A percentile compares a stretch with the other conserved stretches of the same genome.
Evolutionary conservation across 2,888 invertebrate genomes (phyloP).

Genomic region (Amorpha juglandis): DNA sequence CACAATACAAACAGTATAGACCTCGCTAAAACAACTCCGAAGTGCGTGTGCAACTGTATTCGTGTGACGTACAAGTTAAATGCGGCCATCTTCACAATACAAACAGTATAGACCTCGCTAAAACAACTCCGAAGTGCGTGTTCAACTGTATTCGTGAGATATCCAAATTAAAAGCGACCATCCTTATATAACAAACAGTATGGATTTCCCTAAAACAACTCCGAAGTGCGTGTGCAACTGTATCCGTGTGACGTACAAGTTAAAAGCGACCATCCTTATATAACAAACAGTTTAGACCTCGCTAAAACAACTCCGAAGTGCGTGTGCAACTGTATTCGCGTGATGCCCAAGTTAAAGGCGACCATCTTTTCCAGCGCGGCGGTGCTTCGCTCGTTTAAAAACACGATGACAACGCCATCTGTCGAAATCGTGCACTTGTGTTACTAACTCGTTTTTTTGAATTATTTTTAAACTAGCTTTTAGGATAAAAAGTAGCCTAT

Average conservation of each 20-base stretch:
- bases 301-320: slow-evolving; percentile 44
- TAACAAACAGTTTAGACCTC: slow-evolving; percentile 38
- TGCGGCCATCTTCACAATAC: slow-evolving; percentile 32
- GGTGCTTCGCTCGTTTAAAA: slow-evolving; percentile 41
- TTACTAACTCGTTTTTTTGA: slow-evolving; percentile 4
- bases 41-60: slow-evolving; percentile 46
- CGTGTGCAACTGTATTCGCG: slow-evolving; percentile 47
- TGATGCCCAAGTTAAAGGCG: slow-evolving; percentile 49
- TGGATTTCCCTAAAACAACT: slow-evolving; percentile 25
- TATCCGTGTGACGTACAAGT: slow-evolving; percentile 32
- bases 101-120: background rate
- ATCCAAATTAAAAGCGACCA: too few relatives aligned
- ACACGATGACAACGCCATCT: slow-evolving; percentile 43
- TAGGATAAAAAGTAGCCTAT: too few relatives aligned
- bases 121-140: slow-evolving; percentile 42
- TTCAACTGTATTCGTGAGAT: slow-evolving; percentile 42
- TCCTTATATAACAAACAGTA: background rate
- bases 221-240: slow-evolving; percentile 47
- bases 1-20: slow-evolving; percentile 20
- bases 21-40: slow-evolving; percentile 46
- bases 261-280: background rate
- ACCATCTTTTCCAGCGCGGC: slow-evolving; percentile 47
- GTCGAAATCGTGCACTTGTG: slow-evolving; percentile 41
- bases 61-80: slow-evolving; percentile 48
- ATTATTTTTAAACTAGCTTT: background rate